A percentile compares a stretch with the other conserved stretches of the same genome.
Evolutionary conservation across 2,888 invertebrate genomes (phyloP).

Genomic region (Formica aserva): DNA sequence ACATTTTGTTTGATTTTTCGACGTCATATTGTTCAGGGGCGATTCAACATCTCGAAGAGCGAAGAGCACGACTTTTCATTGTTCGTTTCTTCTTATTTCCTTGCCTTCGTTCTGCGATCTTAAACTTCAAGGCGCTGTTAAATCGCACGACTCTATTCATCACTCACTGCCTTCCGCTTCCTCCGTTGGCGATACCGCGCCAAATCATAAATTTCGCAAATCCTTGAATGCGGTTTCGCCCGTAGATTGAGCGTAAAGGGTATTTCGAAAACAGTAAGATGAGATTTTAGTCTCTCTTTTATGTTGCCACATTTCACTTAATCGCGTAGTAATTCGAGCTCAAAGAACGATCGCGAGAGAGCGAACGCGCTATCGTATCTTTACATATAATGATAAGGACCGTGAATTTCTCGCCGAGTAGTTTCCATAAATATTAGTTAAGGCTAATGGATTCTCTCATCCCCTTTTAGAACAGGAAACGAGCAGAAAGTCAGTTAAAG

Average conservation of each 20-base stretch:
- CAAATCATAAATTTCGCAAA: conserved; percentile 54
- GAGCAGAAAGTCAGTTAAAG: not conserved
- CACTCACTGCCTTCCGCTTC: conserved; percentile 55
- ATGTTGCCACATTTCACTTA: not conserved
- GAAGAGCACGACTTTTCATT: conserved; percentile 30
- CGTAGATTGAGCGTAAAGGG: conserved; percentile 44
- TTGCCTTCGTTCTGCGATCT: conserved; percentile 39
- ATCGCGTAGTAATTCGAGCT: conserved; percentile 8
- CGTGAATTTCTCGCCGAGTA: not conserved
- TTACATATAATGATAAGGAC: not conserved
- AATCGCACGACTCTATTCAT: conserved; percentile 54
- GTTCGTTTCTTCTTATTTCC: conserved; percentile 40
- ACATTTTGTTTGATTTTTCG: conserved; percentile 24
- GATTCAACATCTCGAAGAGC: conserved; percentile 1
- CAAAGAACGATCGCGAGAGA: not conserved
- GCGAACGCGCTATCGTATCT: not conserved
- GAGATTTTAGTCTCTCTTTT: not conserved
- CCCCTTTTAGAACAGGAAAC: not conserved
- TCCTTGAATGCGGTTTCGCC: conserved; percentile 50
- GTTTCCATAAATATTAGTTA: conserved; percentile 40
- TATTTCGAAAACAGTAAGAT: conserved; percentile 42
- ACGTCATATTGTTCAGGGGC: conserved; percentile 9
- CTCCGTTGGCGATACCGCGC: conserved; percentile 42
- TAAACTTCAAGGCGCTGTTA: conserved; percentile 54
- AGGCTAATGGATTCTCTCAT: not conserved